Percentiles rank a stretch among this genome's conserved stretches.
Conservation (phyloP, 2,888 invertebrate species). For the Drosophila rellima region DNA sequence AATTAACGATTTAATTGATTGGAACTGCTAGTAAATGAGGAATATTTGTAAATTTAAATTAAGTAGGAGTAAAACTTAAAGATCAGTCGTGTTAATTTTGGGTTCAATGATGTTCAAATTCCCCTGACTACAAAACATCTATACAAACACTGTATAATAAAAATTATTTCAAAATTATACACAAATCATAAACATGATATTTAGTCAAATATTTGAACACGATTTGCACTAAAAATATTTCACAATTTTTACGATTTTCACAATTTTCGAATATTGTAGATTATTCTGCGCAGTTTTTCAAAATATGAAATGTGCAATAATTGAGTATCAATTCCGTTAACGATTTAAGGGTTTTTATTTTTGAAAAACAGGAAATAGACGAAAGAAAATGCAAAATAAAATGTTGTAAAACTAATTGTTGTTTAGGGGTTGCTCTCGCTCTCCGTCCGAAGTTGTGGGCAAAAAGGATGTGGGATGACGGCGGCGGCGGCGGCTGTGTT, state of each 20-base stretch:
- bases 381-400: conserved; percentile 7
- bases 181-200: conserved; percentile 22
- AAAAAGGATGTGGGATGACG: conserved; percentile 61
- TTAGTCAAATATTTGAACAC: conserved; percentile 9
- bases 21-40: conserved; percentile 9
- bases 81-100: not conserved
- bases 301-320: not conserved
- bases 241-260: conserved; percentile 22
- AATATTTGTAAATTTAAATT: not conserved
- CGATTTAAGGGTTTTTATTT: not conserved
- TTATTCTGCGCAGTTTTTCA: conserved; percentile 45
- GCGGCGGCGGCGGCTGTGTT: conserved; percentile 18
- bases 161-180: conserved; percentile 11
- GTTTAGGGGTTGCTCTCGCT: conserved; percentile 64
- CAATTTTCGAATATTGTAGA: conserved; percentile 6
- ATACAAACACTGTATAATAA: conserved; percentile 7
- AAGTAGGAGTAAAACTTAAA: not conserved
- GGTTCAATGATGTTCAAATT: not conserved
- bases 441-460: conserved; percentile 22
- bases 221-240: conserved; percentile 26
- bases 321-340: not conserved
- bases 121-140: not conserved
- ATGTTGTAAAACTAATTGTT: conserved; percentile 54
- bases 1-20: conserved; percentile 43
- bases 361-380: conserved; percentile 4